phyloP scores from a whole-genome alignment of 2,888 invertebrate species.

The Andrena flavipes region DNA sequence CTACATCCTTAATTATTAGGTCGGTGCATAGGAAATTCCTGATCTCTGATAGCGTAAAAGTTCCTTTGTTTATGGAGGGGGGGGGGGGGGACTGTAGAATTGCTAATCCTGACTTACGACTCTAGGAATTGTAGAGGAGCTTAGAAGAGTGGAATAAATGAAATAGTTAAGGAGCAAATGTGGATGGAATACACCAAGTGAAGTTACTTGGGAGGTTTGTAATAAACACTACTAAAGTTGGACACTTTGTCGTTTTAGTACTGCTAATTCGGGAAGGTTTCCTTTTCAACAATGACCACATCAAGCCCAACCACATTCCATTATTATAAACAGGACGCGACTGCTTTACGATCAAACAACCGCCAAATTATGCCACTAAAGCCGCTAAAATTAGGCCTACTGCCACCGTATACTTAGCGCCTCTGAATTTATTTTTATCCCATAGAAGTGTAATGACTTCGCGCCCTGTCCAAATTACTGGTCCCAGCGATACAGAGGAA shows the following conservation, averaged over 20 bases:
- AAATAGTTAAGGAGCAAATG: too few relatives aligned
- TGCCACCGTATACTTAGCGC: conserved; percentile 33
- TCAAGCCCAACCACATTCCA: neutral
- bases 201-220: too few relatives aligned
- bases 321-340: conserved; percentile 2
- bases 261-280: neutral
- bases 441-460: neutral
- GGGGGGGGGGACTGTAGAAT: too few relatives aligned
- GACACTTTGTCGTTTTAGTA: neutral
- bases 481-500: neutral
- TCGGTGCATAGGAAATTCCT: too few relatives aligned
- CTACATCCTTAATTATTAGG: neutral
- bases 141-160: too few relatives aligned
- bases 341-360: conserved; percentile 50
- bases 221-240: too few relatives aligned
- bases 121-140: too few relatives aligned
- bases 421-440: conserved; percentile 37
- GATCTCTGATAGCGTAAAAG: neutral
- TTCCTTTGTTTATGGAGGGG: neutral
- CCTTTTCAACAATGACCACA: neutral
- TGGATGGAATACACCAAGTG: too few relatives aligned
- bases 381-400: conserved; percentile 54
- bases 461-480: neutral
- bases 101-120: too few relatives aligned
- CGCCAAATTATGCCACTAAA: conserved; percentile 38